Percentiles rank a stretch among this genome's conserved stretches.
phyloP scores from a whole-genome alignment of 2,888 invertebrate genomes.

The Drosophila maculinotata region DNA sequence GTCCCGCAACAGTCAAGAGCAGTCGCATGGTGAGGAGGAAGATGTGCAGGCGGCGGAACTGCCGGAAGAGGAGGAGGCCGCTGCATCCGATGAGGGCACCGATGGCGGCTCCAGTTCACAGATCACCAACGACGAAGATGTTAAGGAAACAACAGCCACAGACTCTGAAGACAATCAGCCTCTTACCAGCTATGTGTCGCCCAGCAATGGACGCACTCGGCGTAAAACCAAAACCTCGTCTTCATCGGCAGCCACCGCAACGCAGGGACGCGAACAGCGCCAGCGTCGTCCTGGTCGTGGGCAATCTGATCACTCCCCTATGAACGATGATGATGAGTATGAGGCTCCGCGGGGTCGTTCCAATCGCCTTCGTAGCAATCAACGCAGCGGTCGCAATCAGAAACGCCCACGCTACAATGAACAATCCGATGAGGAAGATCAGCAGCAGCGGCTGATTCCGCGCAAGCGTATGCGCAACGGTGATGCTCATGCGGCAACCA shows the following conservation, averaged over 20 bases:
- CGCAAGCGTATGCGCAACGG: slow-evolving; percentile 66
- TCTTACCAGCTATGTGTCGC: slow-evolving; percentile 85
- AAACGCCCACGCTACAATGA: slow-evolving; percentile 87
- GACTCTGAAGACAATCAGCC: slow-evolving; percentile 85
- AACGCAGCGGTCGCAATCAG: slow-evolving; percentile 82
- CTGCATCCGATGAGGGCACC: slow-evolving; percentile 82
- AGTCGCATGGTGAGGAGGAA: slow-evolving; percentile 69
- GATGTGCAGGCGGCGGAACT: slow-evolving; percentile 41
- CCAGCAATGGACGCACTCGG: slow-evolving; percentile 59
- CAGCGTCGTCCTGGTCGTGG: slow-evolving; percentile 57
- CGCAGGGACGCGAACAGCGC: slow-evolving; percentile 52
- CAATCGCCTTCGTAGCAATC: slow-evolving; percentile 50
- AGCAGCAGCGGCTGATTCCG: slow-evolving; percentile 36
- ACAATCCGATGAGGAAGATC: slow-evolving; percentile 87
- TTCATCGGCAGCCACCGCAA: slow-evolving; percentile 48
- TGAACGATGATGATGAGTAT: slow-evolving; percentile 77
- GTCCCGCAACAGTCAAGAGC: slow-evolving; percentile 79
- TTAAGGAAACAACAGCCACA: slow-evolving; percentile 75
- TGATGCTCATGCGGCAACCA: slow-evolving; percentile 44
- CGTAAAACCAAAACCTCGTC: slow-evolving; percentile 57
- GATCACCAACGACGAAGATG: slow-evolving; percentile 45
- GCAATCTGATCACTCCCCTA: slow-evolving; percentile 63
- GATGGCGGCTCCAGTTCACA: slow-evolving; percentile 81
- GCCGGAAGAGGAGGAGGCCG: slow-evolving; percentile 68
- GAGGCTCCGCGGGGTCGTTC: slow-evolving; percentile 56